These are phyloP conservation scores for Eustalomyia histrio DNA, from an alignment of 2,888 invertebrate genomes.

Conservation along the genomic window DNA sequence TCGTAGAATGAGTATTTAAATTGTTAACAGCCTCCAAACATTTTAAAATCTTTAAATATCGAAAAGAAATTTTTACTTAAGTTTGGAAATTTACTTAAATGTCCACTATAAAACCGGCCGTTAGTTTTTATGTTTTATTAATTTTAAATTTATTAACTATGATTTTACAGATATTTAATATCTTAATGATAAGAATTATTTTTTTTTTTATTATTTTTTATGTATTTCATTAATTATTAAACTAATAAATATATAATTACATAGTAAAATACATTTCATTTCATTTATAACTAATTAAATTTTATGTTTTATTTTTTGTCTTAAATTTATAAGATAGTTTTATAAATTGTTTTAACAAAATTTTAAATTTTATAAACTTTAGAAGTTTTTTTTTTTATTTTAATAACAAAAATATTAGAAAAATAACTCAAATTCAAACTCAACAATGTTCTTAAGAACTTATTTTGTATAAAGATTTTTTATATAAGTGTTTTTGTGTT, in stretches of 20 bases:
- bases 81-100: no score
- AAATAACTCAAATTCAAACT: slow-evolving; percentile 43
- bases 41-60: no score
- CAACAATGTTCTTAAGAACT: slow-evolving; percentile 53
- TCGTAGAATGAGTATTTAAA: no score
- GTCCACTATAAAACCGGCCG: no score
- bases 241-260: slow-evolving; percentile 1
- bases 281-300: slow-evolving; percentile 19
- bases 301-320: background rate
- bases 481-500: slow-evolving; percentile 11
- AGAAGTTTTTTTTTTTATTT: slow-evolving; percentile 41
- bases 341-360: slow-evolving; percentile 15
- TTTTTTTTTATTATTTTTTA: slow-evolving; percentile 10
- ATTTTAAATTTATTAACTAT: slow-evolving; percentile 10
- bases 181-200: slow-evolving; percentile 56
- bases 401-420: slow-evolving; percentile 30
- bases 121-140: slow-evolving; percentile 3
- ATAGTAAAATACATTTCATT: slow-evolving; percentile 3
- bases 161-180: slow-evolving; percentile 62
- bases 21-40: no score
- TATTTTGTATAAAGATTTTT: background rate
- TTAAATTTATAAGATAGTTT: slow-evolving; percentile 16
- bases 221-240: slow-evolving; percentile 21
- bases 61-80: no score
- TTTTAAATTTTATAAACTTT: slow-evolving; percentile 43